phyloP scores from a whole-genome alignment of 2,888 invertebrate genomes.

The Aradus depressus region DNA sequence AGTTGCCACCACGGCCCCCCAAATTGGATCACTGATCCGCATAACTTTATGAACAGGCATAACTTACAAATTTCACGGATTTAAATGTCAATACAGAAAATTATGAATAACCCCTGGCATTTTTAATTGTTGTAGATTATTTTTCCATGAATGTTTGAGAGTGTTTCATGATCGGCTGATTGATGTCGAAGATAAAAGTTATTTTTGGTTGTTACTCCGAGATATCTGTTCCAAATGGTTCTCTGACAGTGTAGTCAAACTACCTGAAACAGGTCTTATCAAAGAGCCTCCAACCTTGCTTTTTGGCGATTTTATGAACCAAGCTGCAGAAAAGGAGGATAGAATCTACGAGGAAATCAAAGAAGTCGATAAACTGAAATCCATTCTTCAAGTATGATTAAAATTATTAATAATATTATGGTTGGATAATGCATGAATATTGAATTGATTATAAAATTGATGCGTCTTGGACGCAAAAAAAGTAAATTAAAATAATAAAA shows the following conservation, averaged over 20 bases:
- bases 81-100: no score
- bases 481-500: no score
- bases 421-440: no score
- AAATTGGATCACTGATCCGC: not conserved
- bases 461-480: no score
- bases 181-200: conserved; percentile 66
- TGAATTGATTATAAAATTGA: no score
- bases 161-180: conserved; percentile 86
- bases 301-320: conserved; percentile 78
- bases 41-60: no score
- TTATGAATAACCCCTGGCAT: no score
- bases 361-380: conserved; percentile 58
- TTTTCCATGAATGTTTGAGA: conserved; percentile 82
- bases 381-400: conserved; percentile 52
- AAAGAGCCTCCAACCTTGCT: conserved; percentile 55
- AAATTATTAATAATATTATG: no score
- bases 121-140: conserved; percentile 51
- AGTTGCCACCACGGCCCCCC: no score
- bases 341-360: conserved; percentile 71
- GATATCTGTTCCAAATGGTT: conserved; percentile 54
- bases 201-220: conserved; percentile 63
- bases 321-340: conserved; percentile 52
- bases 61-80: no score
- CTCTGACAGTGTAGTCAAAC: conserved; percentile 45
- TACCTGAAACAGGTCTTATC: conserved; percentile 47